Evolutionary conservation across 1,140 invertebrate genomes (phyloP).

Genomic region (Ceratina calcarata): DNA sequence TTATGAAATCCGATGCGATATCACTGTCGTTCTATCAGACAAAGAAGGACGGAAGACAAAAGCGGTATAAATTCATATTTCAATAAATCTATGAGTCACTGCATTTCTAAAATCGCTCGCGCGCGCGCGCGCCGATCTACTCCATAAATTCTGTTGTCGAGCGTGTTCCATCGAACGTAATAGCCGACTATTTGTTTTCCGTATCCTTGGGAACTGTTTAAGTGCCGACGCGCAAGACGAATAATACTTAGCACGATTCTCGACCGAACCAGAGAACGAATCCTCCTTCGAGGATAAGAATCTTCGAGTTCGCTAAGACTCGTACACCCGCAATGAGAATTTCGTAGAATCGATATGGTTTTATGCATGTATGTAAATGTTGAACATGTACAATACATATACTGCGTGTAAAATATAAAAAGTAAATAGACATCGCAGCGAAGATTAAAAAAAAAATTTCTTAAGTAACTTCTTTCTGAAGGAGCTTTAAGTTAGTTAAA

Average conservation of each 20-base stretch:
- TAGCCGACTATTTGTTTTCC: constrained; percentile 22
- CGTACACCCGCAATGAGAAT: too few species aligned
- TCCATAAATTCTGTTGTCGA: background rate
- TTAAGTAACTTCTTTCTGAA: too few species aligned
- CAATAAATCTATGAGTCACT: constrained; percentile 6
- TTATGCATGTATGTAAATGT: too few species aligned
- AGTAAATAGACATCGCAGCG: too few species aligned
- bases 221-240: background rate
- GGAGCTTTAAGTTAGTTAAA: background rate
- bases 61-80: constrained; percentile 1
- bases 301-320: too few species aligned
- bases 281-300: too few species aligned
- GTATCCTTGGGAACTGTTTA: constrained; percentile 7
- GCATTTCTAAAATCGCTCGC: background rate
- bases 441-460: too few species aligned
- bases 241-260: background rate
- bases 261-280: too few species aligned
- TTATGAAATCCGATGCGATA: background rate
- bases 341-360: too few species aligned
- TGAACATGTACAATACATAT: too few species aligned
- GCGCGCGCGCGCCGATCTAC: background rate
- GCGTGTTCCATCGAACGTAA: too few species aligned
- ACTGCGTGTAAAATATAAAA: too few species aligned
- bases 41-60: background rate
- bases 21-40: background rate